Conservation (phyloP, 2,888 invertebrate species). For the Yponomeuta malinellus region DNA sequence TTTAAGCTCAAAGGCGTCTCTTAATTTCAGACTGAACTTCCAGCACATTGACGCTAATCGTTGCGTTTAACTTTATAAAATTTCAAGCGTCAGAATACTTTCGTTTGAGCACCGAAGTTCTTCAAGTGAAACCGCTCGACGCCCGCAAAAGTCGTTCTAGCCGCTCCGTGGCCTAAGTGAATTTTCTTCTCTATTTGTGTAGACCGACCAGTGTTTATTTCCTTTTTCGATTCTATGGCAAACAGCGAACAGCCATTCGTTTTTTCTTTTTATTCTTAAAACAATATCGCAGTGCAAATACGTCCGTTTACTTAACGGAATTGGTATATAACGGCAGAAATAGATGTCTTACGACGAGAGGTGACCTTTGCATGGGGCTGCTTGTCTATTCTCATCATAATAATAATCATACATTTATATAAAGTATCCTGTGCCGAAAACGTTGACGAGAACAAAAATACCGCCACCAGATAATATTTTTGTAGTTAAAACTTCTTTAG, state of each 20-base stretch:
- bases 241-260: neutral
- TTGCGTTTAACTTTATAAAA: constrained; percentile 2
- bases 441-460: too few species aligned
- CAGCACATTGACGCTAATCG: neutral
- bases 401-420: too few species aligned
- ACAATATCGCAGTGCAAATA: constrained; percentile 9
- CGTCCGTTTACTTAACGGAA: constrained; percentile 7
- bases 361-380: neutral
- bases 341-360: neutral
- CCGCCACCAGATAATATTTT: too few species aligned
- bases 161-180: neutral
- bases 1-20: neutral
- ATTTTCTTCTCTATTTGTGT: constrained; percentile 3
- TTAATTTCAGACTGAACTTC: neutral
- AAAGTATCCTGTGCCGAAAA: too few species aligned
- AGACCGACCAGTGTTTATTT: constrained; percentile 11
- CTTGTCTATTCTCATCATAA: too few species aligned
- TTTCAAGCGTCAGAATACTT: neutral
- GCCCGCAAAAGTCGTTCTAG: constrained; percentile 1
- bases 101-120: neutral
- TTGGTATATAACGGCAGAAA: neutral
- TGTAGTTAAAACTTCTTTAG: neutral
- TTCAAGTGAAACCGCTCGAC: neutral
- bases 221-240: constrained; percentile 6
- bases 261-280: constrained; percentile 1